Conservation (phyloP, 2,797 vertebrate genomes). For the Malacoraja senta region DNA sequence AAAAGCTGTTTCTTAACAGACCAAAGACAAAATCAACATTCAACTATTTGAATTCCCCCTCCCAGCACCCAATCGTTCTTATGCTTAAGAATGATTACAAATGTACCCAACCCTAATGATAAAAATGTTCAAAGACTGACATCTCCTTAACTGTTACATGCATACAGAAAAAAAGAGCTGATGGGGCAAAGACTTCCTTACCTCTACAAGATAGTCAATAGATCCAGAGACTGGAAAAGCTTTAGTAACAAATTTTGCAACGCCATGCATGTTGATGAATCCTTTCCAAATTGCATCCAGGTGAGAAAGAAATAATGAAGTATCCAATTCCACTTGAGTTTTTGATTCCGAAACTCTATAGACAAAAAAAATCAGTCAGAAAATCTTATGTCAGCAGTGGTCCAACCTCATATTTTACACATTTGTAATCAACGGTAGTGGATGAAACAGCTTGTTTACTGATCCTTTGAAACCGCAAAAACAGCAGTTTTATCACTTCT, state of each 20-base stretch:
- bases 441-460: neutral
- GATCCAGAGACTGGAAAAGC: constrained; percentile 86
- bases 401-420: too few species aligned
- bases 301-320: constrained; percentile 74
- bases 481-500: neutral
- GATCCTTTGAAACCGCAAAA: neutral
- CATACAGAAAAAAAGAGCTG: too few species aligned
- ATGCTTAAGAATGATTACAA: neutral
- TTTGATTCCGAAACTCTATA: constrained; percentile 65
- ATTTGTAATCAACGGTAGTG: too few species aligned
- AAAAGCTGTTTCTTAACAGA: neutral
- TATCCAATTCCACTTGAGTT: constrained; percentile 67
- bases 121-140: neutral
- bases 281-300: constrained; percentile 90
- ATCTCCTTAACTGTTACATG: neutral
- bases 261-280: constrained; percentile 91
- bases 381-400: neutral
- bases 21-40: neutral
- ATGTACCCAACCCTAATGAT: neutral
- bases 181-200: constrained; percentile 49
- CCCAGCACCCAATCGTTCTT: too few species aligned
- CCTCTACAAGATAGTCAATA: constrained; percentile 81
- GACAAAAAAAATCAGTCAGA: constrained; percentile 47
- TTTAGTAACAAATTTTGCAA: constrained; percentile 94
- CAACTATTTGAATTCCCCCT: neutral